phyloP scores from a whole-genome alignment of 2,797 vertebrate species.

The Sciaenops ocellatus region DNA sequence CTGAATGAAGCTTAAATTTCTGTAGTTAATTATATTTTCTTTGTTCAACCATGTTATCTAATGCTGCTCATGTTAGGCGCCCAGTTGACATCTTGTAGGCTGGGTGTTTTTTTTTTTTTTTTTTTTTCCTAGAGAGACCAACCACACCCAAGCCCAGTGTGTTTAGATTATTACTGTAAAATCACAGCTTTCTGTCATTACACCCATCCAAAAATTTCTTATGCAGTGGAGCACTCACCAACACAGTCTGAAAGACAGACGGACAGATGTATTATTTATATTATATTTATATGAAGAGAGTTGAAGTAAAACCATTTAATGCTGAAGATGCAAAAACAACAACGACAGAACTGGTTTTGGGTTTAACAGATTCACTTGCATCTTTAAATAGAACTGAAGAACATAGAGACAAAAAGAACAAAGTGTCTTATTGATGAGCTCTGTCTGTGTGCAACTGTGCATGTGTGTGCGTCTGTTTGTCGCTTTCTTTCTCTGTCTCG shows the following conservation, averaged over 20 bases:
- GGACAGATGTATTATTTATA: background rate
- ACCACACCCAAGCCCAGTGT: too few relatives aligned
- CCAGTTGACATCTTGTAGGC: background rate
- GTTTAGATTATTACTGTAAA: background rate
- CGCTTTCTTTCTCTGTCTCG: constrained; percentile 11
- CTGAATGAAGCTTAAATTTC: background rate
- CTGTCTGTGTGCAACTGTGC: constrained; percentile 22
- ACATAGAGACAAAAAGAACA: constrained; percentile 32
- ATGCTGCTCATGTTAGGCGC: background rate
- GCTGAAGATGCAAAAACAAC: background rate
- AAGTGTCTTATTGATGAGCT: constrained; percentile 24
- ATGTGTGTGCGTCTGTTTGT: constrained; percentile 23
- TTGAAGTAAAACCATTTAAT: constrained; percentile 11
- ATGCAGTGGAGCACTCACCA: background rate
- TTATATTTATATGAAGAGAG: constrained; percentile 1
- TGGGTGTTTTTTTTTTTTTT: background rate
- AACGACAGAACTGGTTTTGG: constrained; percentile 7
- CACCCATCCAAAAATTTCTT: background rate
- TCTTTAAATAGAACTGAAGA: constrained; percentile 60
- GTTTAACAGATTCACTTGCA: constrained; percentile 55
- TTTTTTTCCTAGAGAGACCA: background rate
- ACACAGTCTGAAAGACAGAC: background rate
- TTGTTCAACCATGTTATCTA: background rate
- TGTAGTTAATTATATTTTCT: background rate
- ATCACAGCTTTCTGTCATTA: background rate